These are phyloP conservation scores for Oligia latruncula DNA, from an alignment of 2,888 invertebrate species.

Conservation along the genomic window DNA sequence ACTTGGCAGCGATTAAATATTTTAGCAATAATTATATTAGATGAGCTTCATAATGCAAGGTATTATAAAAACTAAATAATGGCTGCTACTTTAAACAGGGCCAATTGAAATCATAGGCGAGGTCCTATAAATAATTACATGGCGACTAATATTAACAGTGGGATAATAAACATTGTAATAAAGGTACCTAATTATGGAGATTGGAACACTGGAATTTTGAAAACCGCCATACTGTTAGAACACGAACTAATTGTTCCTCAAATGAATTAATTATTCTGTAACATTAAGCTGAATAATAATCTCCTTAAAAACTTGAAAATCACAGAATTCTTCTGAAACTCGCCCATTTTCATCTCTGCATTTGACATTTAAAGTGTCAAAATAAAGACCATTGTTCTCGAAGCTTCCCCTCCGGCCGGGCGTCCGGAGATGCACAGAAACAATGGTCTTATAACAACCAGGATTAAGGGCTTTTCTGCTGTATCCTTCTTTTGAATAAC, in stretches of 20 bases:
- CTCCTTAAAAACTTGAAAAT: slow-evolving; percentile 13
- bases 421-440: slow-evolving; percentile 43
- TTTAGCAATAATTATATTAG: too few relatives aligned
- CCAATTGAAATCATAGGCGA: too few relatives aligned
- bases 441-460: slow-evolving; percentile 50
- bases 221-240: not conserved
- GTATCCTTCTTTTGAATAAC: slow-evolving; percentile 39
- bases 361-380: slow-evolving; percentile 60
- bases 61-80: too few relatives aligned
- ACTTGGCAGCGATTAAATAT: too few relatives aligned
- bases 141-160: too few relatives aligned
- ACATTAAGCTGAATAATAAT: slow-evolving; percentile 12
- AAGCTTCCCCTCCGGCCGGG: slow-evolving; percentile 7
- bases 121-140: too few relatives aligned
- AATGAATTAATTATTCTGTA: not conserved
- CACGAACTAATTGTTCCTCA: not conserved
- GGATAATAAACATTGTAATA: too few relatives aligned
- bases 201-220: not conserved
- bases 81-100: too few relatives aligned
- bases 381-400: slow-evolving; percentile 55
- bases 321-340: slow-evolving; percentile 12
- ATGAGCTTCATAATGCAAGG: too few relatives aligned
- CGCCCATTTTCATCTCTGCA: slow-evolving; percentile 25
- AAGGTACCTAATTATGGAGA: too few relatives aligned
- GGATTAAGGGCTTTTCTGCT: slow-evolving; percentile 35